Evolutionary conservation across 2,888 invertebrate genomes (phyloP).

Genomic region (Tolmerus cingulatus): DNA sequence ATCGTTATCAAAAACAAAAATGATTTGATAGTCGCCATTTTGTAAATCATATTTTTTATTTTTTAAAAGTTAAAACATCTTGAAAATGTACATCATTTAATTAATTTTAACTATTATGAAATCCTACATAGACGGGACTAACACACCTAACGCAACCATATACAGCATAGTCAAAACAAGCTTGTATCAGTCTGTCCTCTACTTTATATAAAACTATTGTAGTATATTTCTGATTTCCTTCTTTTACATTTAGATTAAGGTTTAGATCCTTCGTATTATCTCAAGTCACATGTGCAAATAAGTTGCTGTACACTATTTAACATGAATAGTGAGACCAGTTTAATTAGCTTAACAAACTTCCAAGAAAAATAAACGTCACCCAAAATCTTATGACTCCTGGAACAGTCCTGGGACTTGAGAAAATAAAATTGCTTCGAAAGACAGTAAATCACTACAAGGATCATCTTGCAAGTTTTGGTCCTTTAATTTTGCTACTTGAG

Average conservation of each 20-base stretch:
- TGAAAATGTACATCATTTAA: too few species aligned
- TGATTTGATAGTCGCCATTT: too few species aligned
- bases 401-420: background rate
- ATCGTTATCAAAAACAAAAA: too few species aligned
- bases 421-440: background rate
- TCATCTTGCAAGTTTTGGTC: background rate
- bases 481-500: background rate
- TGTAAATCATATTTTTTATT: too few species aligned
- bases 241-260: background rate
- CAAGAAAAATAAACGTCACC: background rate
- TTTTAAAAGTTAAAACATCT: too few species aligned
- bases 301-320: background rate
- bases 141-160: too few species aligned
- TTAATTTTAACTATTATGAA: too few species aligned
- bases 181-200: too few species aligned
- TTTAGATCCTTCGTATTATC: background rate
- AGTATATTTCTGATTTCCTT: background rate
- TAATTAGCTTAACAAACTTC: background rate
- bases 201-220: too few species aligned
- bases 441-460: background rate
- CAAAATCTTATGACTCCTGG: background rate
- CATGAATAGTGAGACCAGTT: background rate
- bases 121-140: too few species aligned
- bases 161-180: too few species aligned
- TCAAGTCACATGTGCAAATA: background rate